Evolutionary conservation across 2,113 vertebrate species (phyloP).

Genomic region (Perognathus longimembris): DNA sequence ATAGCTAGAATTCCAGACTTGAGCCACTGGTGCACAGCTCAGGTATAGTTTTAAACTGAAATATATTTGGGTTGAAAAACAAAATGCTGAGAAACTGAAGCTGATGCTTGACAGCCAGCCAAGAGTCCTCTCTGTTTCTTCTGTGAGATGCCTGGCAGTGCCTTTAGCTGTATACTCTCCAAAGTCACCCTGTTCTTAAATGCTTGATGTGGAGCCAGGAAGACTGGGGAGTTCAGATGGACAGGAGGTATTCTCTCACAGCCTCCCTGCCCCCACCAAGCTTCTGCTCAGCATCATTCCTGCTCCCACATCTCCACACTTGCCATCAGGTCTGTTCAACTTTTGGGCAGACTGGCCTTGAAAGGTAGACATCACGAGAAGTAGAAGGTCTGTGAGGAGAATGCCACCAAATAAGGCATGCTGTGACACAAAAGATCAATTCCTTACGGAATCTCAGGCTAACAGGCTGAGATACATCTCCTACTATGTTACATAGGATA

Average conservation of each 20-base stretch:
- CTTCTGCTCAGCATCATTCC: too few species aligned
- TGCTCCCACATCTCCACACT: too few species aligned
- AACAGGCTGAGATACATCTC: background rate
- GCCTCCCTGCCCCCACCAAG: too few species aligned
- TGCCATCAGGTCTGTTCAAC: background rate
- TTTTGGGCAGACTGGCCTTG: background rate
- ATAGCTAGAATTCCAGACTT: too few species aligned
- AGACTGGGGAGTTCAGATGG: background rate
- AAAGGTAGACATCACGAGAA: background rate
- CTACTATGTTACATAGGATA: background rate
- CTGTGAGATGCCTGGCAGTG: background rate
- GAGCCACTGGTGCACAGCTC: too few species aligned
- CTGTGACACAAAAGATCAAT: background rate
- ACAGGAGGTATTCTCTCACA: background rate
- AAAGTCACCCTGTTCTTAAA: background rate
- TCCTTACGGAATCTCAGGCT: background rate
- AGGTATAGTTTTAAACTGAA: background rate
- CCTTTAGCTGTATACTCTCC: background rate
- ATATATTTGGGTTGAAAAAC: background rate
- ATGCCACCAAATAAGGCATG: background rate
- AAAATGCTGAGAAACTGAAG: conserved; percentile 15
- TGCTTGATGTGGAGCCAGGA: background rate
- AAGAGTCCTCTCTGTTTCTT: background rate
- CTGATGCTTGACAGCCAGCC: background rate
- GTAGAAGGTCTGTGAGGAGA: background rate